phyloP scores from a whole-genome alignment of 1,140 invertebrate species.

The Plectrocnemia conspersa region DNA sequence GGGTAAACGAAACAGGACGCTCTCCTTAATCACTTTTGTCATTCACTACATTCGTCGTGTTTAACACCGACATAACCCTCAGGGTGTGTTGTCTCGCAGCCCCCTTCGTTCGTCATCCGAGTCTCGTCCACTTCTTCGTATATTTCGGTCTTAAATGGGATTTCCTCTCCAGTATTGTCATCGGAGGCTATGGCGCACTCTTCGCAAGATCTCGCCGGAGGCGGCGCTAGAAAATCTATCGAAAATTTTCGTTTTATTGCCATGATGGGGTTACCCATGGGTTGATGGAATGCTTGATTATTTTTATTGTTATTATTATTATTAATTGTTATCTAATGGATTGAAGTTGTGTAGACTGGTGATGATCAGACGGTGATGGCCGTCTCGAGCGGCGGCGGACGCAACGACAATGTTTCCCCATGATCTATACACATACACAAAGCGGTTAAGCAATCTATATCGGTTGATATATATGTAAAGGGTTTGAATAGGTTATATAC shows the following conservation, averaged over 20 bases:
- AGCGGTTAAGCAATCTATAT: conserved; percentile 17
- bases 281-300: background rate
- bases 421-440: conserved; percentile 31
- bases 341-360: background rate
- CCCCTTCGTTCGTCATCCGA: background rate
- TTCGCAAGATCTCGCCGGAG: background rate
- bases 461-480: no score
- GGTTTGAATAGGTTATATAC: no score
- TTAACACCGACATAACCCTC: no score
- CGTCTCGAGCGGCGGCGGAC: conserved; percentile 32
- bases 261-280: background rate
- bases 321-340: background rate
- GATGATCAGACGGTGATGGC: conserved; percentile 29
- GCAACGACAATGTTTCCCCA: conserved; percentile 25
- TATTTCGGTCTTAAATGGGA: background rate
- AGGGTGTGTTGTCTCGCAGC: background rate
- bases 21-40: background rate
- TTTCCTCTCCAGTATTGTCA: background rate
- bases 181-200: background rate
- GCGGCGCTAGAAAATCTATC: background rate
- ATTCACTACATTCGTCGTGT: background rate
- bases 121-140: background rate
- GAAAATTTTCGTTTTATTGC: background rate
- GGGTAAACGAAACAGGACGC: no score
- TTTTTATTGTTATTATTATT: background rate